Base-by-base conservation (phyloP, 2,797 vertebrate genomes). In the Acridotheres tristis region DNA sequence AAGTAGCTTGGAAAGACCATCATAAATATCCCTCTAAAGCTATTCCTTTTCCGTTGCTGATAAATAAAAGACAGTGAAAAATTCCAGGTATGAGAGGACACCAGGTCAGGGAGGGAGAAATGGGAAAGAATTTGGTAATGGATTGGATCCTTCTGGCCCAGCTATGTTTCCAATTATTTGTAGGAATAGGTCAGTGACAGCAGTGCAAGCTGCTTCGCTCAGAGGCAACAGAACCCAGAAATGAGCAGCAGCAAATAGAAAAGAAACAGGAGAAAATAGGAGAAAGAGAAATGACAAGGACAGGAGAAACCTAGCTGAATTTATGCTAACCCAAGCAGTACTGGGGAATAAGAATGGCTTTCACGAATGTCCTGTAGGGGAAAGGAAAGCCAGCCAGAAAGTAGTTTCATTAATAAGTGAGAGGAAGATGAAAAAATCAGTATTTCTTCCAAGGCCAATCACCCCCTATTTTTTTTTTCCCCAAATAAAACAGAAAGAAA, bases 81-180 rank as follows among this genome's bases (percentile, higher is more conserved):
- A 79, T 36, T 74, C 40, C 32, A 38, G 16, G 34, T 69, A 20
- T 54, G 59, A 95, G 55, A 84, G 36, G 40, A 68, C 63, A 86
- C 1, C 12, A 58, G 73, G 69, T 88, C 87, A 92, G 47, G 0
- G 0, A 1, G 2, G 45, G 65, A 81, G n/a, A 92, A 27, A n/a
- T 30, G 10, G 7, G 51, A 78, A 15, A 78, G 72, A 72, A 61
- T 45, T 51, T 71, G 32, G 62, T 89, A 78, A 89, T 87, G 77
- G 57, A 85, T 73, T 87, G 67, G 34, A 76, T 77, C 59, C 18
- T 92, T 90, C 65, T 74, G 69, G 58, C 43, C 32, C 47, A 68
- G 66, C 36, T 91, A 30, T 3, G 1, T 74, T 93, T 92, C 86
- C 85, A 88, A 90, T 93, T 94, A 74, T 92, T 90, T 88, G 36